Base-by-base conservation (phyloP, 2,888 invertebrate genomes). In the Melanchra persicariae region DNA sequence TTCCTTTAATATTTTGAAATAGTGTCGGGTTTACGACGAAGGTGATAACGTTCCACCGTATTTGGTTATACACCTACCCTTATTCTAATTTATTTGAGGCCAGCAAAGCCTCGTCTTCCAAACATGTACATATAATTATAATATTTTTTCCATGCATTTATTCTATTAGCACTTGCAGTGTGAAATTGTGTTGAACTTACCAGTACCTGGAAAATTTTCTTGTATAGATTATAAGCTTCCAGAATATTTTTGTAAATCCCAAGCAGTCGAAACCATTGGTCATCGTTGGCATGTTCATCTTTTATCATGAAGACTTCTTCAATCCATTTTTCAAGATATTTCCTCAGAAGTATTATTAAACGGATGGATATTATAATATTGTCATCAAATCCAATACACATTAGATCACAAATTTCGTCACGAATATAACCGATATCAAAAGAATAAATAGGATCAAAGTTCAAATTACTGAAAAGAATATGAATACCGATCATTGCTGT, bases 181-280 rank as follows among this genome's bases (percentile, higher is more conserved):
- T 45, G 8, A 24, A 51, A 7, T 24, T 12, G 5, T 51, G 1
- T 10, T 15, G 2, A 30, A 64, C 70, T 70, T 60, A 72, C 71
- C 57, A 58, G 10, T 0, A 51, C 15, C 12, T 58, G 34, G 26
- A 70, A 70, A 34, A 72, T 8, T 17, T 26, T 51, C 26, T 58
- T 70, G 17, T 62, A 70, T 15, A 70, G 19, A 34, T 52, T 26
- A 9, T 62, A 70, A 63, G 71, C 34, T n/a, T 70, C 37, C 22
- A 72, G n/a, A 58, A 72, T 70, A 22, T 37, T 45, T 37, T 58
- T 19, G 34, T 72, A 72, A 1, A 62, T 26, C 6, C 7, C 22
- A 22, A 62, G 22, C 26, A 52, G 30, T 15, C 26, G 49, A 9
- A n/a, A 15, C 24, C 22, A 57, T n/a, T 45, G 7, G 17, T 22